Percentiles rank a stretch among this genome's conserved stretches.
Evolutionary conservation across 2,888 invertebrate species (phyloP).

Genomic region (Drosophila paranaensis): DNA sequence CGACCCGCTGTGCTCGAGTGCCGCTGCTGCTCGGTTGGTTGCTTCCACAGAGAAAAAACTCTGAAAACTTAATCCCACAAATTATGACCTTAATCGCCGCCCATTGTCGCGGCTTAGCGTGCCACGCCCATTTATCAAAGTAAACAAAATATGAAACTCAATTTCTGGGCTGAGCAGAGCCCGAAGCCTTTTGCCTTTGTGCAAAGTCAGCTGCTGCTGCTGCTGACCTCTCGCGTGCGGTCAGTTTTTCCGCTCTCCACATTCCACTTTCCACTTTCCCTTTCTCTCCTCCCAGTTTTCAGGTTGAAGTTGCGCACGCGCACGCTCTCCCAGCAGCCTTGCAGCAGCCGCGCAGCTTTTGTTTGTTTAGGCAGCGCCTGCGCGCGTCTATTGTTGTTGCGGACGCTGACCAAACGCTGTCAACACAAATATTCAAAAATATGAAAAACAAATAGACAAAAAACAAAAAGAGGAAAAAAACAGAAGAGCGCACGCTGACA

Average conservation of each 20-base stretch:
- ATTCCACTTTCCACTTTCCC: not conserved
- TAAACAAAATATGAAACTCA: conserved; percentile 71
- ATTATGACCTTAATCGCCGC: conserved; percentile 74
- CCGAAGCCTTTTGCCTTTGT: conserved; percentile 2
- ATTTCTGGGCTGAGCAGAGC: conserved; percentile 27
- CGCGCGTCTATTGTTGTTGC: conserved; percentile 17
- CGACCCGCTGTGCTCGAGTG: conserved; percentile 57
- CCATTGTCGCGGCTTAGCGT: conserved; percentile 76
- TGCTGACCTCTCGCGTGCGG: conserved; percentile 36
- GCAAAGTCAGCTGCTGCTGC: conserved; percentile 62
- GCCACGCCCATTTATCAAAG: conserved; percentile 47
- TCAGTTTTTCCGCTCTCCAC: conserved; percentile 25
- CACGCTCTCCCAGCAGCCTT: conserved; percentile 7
- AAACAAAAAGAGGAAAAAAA: not conserved
- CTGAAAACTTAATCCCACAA: conserved; percentile 68
- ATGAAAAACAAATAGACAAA: conserved; percentile 12
- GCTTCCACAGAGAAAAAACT: not conserved
- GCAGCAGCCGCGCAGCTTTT: conserved; percentile 56
- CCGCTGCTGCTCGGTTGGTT: conserved; percentile 23
- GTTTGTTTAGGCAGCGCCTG: conserved; percentile 56
- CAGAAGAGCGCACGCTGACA: conserved; percentile 16
- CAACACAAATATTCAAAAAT: conserved; percentile 31
- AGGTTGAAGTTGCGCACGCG: conserved; percentile 21
- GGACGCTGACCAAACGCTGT: conserved; percentile 46
- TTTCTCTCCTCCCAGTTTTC: conserved; percentile 5